Evolutionary conservation across 2,888 invertebrate genomes (phyloP), one percentile per base, ranked within the genome.

Genomic region (Scaptomyza reducta): DNA sequence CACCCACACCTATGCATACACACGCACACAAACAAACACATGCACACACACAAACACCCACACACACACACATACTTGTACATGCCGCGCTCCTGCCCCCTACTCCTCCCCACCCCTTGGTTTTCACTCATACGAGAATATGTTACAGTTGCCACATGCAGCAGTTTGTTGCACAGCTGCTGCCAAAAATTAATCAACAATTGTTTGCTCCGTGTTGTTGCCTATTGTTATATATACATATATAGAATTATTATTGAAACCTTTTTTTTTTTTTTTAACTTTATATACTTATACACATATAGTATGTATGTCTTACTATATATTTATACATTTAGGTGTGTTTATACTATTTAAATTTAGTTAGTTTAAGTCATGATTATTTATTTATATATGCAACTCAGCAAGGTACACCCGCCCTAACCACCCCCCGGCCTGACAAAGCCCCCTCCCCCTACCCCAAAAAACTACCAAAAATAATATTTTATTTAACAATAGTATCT

Each of bases 171-270:
- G 57, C 65, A 72, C 64, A 72, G 59, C 67, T 68, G 78, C 69
- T 50, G 40, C 59, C 44, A 25, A 29, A 25, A 29, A 44, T 25
- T 55, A 38, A 62, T 44, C 35, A 50, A 63, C 57, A 40, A 56
- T 56, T 38, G 63, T 81, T 80, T 80, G 87, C 84, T 86, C 77
- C 87, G 84, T 82, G 82, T 82, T 83, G 84, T 86, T 83, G 87
- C 78, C 81, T 81, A 87, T 84, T 83, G 87, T 84, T 87, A 84
- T 64, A 72, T 67, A 61, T 70, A 67, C n/a, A 35, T 35, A 35
- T 10, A 31, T 10, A 31, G 14, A 38, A 38, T 38, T 38, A 68
- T 62, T 68, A 61, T 65, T 35, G 31, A 58, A 51, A 41, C 40
- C 35, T 13, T 38, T 65, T 46, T 59, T 57, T 45, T 56, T 51